These are phyloP conservation scores for Papilio dardanus DNA, from an alignment of 1,140 invertebrate species.

Conservation along the genomic window DNA sequence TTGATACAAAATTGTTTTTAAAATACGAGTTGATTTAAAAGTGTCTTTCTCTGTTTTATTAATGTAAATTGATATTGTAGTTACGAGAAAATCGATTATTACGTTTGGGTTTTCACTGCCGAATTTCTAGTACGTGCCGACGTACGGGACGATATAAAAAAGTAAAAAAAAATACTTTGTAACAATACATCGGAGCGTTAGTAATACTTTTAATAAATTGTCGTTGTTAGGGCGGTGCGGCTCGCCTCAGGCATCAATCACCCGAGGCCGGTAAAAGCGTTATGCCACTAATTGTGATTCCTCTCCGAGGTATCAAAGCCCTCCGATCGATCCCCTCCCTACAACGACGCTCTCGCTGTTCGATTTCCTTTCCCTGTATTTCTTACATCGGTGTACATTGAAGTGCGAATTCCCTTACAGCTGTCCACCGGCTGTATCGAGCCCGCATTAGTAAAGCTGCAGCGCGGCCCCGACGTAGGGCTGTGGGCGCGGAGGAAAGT, in stretches of 20 bases:
- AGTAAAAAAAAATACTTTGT: not conserved
- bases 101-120: not conserved
- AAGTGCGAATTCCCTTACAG: slow-evolving; percentile 55
- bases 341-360: slow-evolving; percentile 39
- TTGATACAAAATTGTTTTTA: not conserved
- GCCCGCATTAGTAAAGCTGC: slow-evolving; percentile 54
- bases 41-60: not conserved
- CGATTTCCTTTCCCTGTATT: slow-evolving; percentile 54
- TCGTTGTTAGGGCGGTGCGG: slow-evolving; percentile 32
- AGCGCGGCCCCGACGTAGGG: slow-evolving; percentile 53
- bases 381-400: slow-evolving; percentile 53
- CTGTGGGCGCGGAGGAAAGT: slow-evolving; percentile 64
- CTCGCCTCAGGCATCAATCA: slow-evolving; percentile 62
- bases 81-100: not conserved
- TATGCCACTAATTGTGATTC: slow-evolving; percentile 75
- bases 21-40: not conserved
- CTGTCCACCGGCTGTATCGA: slow-evolving; percentile 53
- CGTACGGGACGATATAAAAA: not conserved
- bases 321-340: slow-evolving; percentile 60
- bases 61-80: not conserved
- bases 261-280: slow-evolving; percentile 66
- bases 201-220: slow-evolving; percentile 33
- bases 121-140: too few species aligned
- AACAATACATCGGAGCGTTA: slow-evolving; percentile 11
- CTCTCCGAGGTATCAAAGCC: slow-evolving; percentile 59